Percentiles rank a stretch among this genome's conserved stretches.
Conservation (phyloP, 2,113 vertebrate genomes). For the Alces alces region DNA sequence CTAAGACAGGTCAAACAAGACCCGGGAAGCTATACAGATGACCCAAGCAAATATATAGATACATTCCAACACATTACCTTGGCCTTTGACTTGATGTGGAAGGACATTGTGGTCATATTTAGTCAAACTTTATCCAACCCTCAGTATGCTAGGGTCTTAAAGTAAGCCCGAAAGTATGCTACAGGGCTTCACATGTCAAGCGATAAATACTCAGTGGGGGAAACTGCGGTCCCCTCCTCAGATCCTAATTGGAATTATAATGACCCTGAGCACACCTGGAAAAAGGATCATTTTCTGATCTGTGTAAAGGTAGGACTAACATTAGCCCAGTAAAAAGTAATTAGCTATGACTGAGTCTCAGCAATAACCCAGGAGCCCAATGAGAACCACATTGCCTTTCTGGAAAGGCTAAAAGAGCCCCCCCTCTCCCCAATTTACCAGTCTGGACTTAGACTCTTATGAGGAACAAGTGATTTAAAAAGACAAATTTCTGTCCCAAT, state of each 20-base stretch:
- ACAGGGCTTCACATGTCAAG: not conserved
- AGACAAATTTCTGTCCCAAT: not conserved
- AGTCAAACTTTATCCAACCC: not conserved
- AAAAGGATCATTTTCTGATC: not conserved
- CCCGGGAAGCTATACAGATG: not conserved
- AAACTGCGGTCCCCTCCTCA: not conserved
- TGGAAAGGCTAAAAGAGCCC: not conserved
- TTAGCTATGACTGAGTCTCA: not conserved
- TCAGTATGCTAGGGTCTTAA: not conserved
- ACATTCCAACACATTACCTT: not conserved
- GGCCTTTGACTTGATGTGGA: not conserved
- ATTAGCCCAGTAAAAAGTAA: not conserved
- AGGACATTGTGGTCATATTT: not conserved
- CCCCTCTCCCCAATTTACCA: not conserved
- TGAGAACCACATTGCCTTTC: not conserved
- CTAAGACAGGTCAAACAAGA: not conserved
- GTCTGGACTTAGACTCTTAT: not conserved
- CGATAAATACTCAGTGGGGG: accelerated
- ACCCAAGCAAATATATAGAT: not conserved
- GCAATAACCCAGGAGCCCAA: not conserved
- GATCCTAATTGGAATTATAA: not conserved
- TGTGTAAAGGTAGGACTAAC: not conserved
- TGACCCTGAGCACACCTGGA: not conserved
- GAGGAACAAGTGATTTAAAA: not conserved
- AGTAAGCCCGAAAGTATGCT: accelerated